Conservation (phyloP, 1,140 invertebrate species). For the Alviniconcha marisindica region DNA sequence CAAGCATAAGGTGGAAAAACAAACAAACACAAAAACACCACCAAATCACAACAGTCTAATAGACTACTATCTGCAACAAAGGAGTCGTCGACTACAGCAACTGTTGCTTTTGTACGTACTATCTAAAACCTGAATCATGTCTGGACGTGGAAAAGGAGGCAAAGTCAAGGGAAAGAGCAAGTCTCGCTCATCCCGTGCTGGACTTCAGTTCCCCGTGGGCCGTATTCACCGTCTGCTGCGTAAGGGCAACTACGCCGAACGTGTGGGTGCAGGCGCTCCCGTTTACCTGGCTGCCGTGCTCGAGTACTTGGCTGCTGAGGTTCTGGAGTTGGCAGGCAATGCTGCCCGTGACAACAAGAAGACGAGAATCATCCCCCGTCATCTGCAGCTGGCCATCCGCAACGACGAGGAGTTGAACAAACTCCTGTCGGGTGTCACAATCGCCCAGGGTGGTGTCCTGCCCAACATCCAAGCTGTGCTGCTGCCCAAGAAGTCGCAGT, state of each 20-base stretch:
- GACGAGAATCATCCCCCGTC: conserved; percentile 69
- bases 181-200: conserved; percentile 72
- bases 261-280: conserved; percentile 72
- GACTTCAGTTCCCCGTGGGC: conserved; percentile 76
- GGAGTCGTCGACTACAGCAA: background rate
- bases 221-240: conserved; percentile 73
- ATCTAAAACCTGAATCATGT: conserved; percentile 52
- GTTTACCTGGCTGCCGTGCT: conserved; percentile 74
- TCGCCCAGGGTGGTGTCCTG: conserved; percentile 74
- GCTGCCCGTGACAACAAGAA: conserved; percentile 83
- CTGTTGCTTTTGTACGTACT: background rate
- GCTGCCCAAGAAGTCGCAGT: conserved; percentile 74
- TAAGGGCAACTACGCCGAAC: conserved; percentile 72
- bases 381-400: conserved; percentile 73
- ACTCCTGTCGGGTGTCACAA: conserved; percentile 72
- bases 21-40: too few species aligned
- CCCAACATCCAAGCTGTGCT: conserved; percentile 75
- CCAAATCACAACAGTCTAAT: background rate
- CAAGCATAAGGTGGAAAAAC: too few species aligned
- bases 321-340: conserved; percentile 83
- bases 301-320: conserved; percentile 77
- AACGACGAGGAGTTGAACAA: conserved; percentile 76
- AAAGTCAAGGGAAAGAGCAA: conserved; percentile 80
- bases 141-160: conserved; percentile 71
- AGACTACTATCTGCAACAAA: background rate